phyloP scores from a whole-genome alignment of 2,113 vertebrate genomes.

The Triplophysa dalaica region DNA sequence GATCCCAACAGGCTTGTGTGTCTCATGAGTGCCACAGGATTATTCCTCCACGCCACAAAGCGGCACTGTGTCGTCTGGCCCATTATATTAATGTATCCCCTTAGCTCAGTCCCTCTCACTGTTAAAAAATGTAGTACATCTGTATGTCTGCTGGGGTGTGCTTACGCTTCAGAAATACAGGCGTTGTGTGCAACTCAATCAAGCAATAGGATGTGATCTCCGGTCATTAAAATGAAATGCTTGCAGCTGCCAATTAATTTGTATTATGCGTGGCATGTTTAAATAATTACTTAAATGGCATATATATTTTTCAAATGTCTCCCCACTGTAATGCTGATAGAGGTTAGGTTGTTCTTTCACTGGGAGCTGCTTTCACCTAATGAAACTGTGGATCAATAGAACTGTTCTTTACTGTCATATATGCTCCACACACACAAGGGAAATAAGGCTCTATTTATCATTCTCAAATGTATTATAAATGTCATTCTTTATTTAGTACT shows the following conservation, averaged over 20 bases:
- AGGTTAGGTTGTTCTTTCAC: constrained; percentile 67
- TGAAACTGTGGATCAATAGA: constrained; percentile 76
- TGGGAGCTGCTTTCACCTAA: constrained; percentile 73
- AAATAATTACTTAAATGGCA: constrained; percentile 71
- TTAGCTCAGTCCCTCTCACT: constrained; percentile 52
- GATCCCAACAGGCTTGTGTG: constrained; percentile 8
- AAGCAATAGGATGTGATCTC: constrained; percentile 61
- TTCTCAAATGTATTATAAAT: constrained; percentile 76
- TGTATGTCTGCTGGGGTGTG: constrained; percentile 40
- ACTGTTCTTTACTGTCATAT: constrained; percentile 67
- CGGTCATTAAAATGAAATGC: constrained; percentile 70
- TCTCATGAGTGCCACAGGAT: not conserved
- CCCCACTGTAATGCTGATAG: constrained; percentile 59
- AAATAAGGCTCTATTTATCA: constrained; percentile 76
- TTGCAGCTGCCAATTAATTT: constrained; percentile 68
- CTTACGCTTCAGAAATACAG: constrained; percentile 10
- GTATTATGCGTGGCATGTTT: constrained; percentile 69
- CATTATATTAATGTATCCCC: constrained; percentile 40
- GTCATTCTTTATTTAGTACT: constrained; percentile 74
- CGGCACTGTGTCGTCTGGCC: constrained; percentile 62
- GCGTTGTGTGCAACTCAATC: constrained; percentile 35
- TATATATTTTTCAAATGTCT: constrained; percentile 65
- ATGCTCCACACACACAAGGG: constrained; percentile 72
- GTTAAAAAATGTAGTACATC: constrained; percentile 59
- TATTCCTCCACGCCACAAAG: constrained; percentile 74